phyloP scores from a whole-genome alignment of 2,113 vertebrate species.

The Sorex araneus region DNA sequence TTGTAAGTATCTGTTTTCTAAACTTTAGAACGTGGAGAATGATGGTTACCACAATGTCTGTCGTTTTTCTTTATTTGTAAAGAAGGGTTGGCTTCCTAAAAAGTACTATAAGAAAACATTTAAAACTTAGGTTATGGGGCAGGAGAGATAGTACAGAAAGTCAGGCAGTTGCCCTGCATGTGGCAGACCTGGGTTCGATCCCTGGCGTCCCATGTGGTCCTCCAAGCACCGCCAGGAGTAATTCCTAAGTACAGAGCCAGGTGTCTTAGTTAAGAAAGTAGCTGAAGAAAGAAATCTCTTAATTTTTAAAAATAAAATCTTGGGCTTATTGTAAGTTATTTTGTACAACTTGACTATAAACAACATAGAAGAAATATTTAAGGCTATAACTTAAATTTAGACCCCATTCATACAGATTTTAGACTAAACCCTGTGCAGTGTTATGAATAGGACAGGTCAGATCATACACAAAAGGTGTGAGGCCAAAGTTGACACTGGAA shows the following conservation, averaged over 20 bases:
- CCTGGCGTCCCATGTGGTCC: no score
- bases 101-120: not conserved
- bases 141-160: no score
- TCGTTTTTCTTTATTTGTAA: not conserved
- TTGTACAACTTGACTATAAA: not conserved
- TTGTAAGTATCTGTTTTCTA: not conserved
- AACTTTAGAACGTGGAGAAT: constrained; percentile 20
- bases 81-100: not conserved
- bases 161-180: no score
- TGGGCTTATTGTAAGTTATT: not conserved
- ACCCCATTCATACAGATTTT: not conserved
- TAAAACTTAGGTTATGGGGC: no score
- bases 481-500: not conserved
- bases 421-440: not conserved
- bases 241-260: no score
- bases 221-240: no score
- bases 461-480: not conserved
- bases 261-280: not conserved
- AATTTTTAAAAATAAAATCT: not conserved
- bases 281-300: not conserved
- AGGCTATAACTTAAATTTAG: not conserved
- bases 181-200: no score
- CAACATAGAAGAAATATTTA: not conserved
- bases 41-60: not conserved
- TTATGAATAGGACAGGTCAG: not conserved